These are phyloP conservation scores for Stegodyphus mimosarum DNA, from an alignment of 1,140 invertebrate species.

Conservation along the genomic window DNA sequence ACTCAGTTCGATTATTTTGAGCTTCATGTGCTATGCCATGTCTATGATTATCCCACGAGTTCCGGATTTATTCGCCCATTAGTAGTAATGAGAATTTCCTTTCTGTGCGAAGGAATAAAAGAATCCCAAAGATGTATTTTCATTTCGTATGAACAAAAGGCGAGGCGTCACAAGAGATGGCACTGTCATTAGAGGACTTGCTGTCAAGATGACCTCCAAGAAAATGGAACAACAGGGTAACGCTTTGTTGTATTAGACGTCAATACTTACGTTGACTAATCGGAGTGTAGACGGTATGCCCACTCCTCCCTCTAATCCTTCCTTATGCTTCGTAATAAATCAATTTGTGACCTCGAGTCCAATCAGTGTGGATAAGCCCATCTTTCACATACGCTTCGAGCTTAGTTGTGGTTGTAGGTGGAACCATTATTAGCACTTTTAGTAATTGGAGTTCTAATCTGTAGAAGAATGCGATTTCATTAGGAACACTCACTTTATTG, in stretches of 20 bases:
- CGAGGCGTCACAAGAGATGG: neutral
- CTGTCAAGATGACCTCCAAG: constrained; percentile 14
- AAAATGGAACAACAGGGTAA: constrained; percentile 21
- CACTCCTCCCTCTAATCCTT: constrained; percentile 24
- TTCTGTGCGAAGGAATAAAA: no score
- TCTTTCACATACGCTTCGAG: neutral
- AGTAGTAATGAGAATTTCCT: no score
- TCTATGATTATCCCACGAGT: no score
- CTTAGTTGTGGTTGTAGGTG: no score
- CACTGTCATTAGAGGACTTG: constrained; percentile 16
- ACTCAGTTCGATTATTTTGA: no score
- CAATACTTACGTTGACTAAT: constrained; percentile 12
- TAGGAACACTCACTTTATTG: no score
- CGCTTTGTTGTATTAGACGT: constrained; percentile 35
- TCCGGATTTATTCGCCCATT: no score
- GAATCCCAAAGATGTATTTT: no score
- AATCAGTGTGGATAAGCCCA: constrained; percentile 9
- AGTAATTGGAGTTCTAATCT: constrained; percentile 25
- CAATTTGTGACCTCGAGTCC: constrained; percentile 49
- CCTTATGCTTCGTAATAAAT: constrained; percentile 36
- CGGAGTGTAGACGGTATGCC: constrained; percentile 27
- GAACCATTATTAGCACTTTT: neutral
- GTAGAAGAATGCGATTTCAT: no score
- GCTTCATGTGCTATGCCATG: no score
- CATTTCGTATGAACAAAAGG: constrained; percentile 4